Evolutionary conservation across 2,113 vertebrate genomes (phyloP).

Genomic region (Hyla sarda): DNA sequence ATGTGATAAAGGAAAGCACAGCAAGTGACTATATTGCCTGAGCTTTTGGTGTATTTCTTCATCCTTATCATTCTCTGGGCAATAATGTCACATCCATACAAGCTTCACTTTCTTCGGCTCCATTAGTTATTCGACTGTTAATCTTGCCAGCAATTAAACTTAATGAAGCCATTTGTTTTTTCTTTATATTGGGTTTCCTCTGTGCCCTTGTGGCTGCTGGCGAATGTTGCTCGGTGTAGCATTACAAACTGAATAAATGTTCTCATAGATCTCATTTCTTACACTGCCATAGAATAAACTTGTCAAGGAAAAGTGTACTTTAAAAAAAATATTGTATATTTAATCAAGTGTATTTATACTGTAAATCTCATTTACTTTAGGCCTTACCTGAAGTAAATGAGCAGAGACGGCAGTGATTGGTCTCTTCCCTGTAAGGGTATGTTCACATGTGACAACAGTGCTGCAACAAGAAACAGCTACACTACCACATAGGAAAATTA

Average conservation of each 20-base stretch:
- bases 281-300: constrained; percentile 29
- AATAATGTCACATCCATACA: constrained; percentile 39
- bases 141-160: constrained; percentile 56
- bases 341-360: neutral
- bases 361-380: too few species aligned
- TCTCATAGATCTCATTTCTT: constrained; percentile 22
- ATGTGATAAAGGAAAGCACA: neutral
- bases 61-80: constrained; percentile 39
- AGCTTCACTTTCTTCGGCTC: constrained; percentile 35
- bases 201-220: constrained; percentile 39
- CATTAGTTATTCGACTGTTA: constrained; percentile 57
- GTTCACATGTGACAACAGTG: neutral
- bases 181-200: constrained; percentile 50
- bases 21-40: neutral
- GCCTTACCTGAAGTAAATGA: neutral
- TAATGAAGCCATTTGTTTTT: constrained; percentile 60
- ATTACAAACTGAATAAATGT: constrained; percentile 51
- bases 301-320: constrained; percentile 31
- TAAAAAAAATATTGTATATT: constrained; percentile 8
- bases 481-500: too few species aligned
- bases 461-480: neutral
- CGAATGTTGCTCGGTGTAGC: constrained; percentile 33
- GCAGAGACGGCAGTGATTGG: neutral
- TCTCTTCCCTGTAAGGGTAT: neutral
- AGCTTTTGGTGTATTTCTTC: constrained; percentile 22